Conservation (phyloP, 2,797 vertebrate genomes). For the Hypotaenidia philippensis region DNA sequence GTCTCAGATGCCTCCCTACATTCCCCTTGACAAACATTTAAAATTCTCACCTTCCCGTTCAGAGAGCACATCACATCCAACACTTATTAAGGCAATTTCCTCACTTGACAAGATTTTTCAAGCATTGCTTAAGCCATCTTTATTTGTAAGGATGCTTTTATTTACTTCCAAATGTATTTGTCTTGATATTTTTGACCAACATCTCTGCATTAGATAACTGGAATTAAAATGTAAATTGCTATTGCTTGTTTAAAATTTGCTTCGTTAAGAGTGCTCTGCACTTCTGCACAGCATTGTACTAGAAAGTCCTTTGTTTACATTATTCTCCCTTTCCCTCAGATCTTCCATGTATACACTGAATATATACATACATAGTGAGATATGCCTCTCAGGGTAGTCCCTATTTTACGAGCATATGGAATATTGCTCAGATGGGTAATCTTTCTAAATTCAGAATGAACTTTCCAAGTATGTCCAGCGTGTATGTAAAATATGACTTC, state of each 20-base stretch:
- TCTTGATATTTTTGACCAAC: not conserved
- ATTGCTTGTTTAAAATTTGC: not conserved
- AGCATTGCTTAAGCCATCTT: not conserved
- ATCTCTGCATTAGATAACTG: not conserved
- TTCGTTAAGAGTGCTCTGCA: not conserved
- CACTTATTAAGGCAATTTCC: not conserved
- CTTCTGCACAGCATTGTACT: not conserved
- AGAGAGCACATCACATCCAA: not conserved
- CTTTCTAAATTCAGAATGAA: conserved; percentile 30
- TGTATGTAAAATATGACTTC: conserved; percentile 60
- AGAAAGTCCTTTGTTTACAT: not conserved
- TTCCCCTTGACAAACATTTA: not conserved
- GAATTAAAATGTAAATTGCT: not conserved
- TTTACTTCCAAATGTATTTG: not conserved
- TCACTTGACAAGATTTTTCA: not conserved
- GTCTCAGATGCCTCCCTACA: not conserved
- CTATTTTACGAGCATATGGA: not conserved
- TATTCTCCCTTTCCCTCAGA: not conserved
- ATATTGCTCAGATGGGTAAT: conserved; percentile 42
- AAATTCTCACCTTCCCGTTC: not conserved
- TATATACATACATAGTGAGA: not conserved
- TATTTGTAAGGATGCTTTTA: not conserved
- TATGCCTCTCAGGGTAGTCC: not conserved
- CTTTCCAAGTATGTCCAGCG: conserved; percentile 47
- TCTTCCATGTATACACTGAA: not conserved